Evolutionary conservation across 2,113 vertebrate species (phyloP).

Genomic region (Daboia siamensis): DNA sequence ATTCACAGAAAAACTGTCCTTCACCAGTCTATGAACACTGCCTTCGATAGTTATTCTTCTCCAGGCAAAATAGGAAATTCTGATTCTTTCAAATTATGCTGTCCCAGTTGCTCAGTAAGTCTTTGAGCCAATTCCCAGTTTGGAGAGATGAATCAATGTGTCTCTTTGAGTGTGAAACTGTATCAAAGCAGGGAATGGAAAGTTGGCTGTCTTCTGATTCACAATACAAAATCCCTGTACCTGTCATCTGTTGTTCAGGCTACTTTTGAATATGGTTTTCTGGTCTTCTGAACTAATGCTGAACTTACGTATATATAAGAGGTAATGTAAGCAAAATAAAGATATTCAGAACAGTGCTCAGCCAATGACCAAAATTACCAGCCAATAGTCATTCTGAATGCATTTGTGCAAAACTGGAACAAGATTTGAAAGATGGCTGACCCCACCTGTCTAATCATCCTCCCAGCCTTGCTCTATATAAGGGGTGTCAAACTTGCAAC

Average conservation of each 20-base stretch:
- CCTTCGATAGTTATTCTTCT: not conserved
- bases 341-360: not conserved
- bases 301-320: not conserved
- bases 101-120: not conserved
- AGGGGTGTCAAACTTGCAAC: too few relatives aligned
- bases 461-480: not conserved
- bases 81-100: not conserved
- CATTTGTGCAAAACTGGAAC: not conserved
- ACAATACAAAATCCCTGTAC: too few relatives aligned
- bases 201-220: too few relatives aligned
- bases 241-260: too few relatives aligned
- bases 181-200: too few relatives aligned
- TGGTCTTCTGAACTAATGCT: not conserved
- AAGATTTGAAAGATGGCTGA: not conserved
- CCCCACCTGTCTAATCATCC: not conserved
- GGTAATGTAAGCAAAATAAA: not conserved
- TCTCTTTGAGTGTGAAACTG: not conserved
- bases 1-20: not conserved
- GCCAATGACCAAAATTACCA: not conserved
- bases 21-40: not conserved
- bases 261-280: too few relatives aligned
- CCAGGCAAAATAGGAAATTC: not conserved
- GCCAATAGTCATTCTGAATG: not conserved
- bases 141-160: not conserved
- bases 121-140: not conserved